phyloP scores from a whole-genome alignment of 2,113 vertebrate genomes.

The Plecturocebus donacophilus region DNA sequence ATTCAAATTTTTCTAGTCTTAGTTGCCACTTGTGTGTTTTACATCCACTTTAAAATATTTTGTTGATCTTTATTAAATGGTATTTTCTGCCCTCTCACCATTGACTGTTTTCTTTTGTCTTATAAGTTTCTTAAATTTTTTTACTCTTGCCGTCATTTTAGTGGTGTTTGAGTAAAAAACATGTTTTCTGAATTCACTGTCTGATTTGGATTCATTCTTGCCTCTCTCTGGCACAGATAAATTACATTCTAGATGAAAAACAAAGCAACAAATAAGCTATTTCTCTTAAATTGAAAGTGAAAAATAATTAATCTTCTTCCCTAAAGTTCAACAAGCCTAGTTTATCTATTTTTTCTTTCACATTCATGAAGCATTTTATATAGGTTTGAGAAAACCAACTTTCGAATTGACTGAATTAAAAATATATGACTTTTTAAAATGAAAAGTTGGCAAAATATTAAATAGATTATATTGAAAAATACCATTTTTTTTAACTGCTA shows the following conservation, averaged over 20 bases:
- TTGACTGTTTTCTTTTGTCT: not conserved
- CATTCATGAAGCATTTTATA: conserved; percentile 15
- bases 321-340: conserved; percentile 55
- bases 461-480: not conserved
- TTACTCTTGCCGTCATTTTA: not conserved
- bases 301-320: conserved; percentile 54
- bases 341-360: conserved; percentile 4
- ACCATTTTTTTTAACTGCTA: conserved; percentile 31
- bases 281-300: conserved; percentile 50
- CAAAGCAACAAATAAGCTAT: conserved; percentile 56
- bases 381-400: not conserved
- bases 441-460: conserved; percentile 19
- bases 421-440: not conserved
- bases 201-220: conserved; percentile 55
- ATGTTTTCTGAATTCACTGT: not conserved
- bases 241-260: conserved; percentile 54
- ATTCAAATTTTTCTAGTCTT: not conserved
- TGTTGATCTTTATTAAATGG: not conserved
- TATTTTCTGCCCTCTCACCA: not conserved
- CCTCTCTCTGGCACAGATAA: conserved; percentile 25
- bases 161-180: not conserved
- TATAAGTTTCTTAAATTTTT: not conserved
- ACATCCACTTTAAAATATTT: not conserved
- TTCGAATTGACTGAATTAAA: conserved; percentile 1
- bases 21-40: not conserved